A percentile compares a stretch with the other conserved stretches of the same genome.
Evolutionary conservation across 2,888 invertebrate genomes (phyloP).

Genomic region (Mesodorylaimus sp.): DNA sequence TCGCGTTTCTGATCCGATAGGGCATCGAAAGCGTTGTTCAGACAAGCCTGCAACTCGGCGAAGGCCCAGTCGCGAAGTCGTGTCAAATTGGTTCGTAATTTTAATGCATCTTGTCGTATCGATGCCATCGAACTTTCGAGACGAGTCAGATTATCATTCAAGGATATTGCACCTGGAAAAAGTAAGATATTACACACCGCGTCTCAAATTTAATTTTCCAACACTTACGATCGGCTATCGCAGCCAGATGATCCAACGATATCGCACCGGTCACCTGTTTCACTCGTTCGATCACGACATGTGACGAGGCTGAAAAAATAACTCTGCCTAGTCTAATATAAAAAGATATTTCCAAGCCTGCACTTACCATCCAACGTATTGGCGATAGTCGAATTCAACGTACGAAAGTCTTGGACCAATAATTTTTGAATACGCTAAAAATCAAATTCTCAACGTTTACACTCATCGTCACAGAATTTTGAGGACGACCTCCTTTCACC

Average conservation of each 20-base stretch:
- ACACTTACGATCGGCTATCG: background rate
- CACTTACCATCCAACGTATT: background rate
- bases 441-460: background rate
- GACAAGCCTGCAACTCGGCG: background rate
- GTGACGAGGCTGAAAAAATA: background rate
- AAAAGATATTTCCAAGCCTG: no score
- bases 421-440: conserved; percentile 6
- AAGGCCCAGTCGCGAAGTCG: background rate
- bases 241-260: conserved; percentile 1
- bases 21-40: background rate
- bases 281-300: conserved; percentile 1
- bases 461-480: no score
- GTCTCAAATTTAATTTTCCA: background rate
- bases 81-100: background rate
- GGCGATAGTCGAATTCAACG: background rate
- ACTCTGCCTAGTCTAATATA: background rate
- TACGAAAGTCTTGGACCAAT: conserved; percentile 3
- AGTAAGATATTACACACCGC: no score
- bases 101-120: background rate
- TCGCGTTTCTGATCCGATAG: background rate
- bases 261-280: conserved; percentile 1
- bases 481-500: no score
- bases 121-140: background rate
- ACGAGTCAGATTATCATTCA: background rate
- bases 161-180: background rate